phyloP scores from a whole-genome alignment of 2,113 vertebrate genomes.

The Tachycineta bicolor region DNA sequence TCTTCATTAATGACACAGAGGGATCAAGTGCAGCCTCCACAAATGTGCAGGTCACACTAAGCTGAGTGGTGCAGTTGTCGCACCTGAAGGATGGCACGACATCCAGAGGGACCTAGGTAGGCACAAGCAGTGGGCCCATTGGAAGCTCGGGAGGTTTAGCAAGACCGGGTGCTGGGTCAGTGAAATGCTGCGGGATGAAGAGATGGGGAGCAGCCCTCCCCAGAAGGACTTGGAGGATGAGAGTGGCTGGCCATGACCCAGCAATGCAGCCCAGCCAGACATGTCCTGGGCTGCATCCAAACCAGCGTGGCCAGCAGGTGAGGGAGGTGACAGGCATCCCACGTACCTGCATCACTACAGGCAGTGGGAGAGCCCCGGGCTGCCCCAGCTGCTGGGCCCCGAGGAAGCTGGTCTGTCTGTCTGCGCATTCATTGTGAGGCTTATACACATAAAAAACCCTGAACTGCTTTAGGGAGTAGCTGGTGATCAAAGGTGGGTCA shows the following conservation, averaged over 20 bases:
- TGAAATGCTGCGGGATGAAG: background rate
- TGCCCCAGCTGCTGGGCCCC: background rate
- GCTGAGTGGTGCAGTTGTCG: background rate
- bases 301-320: fast-evolving
- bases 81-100: background rate
- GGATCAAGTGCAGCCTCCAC: background rate
- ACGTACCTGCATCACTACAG: fast-evolving
- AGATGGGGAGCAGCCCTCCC: background rate
- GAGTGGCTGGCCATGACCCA: background rate
- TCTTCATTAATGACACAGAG: background rate
- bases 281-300: background rate
- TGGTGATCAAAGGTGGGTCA: background rate
- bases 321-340: background rate
- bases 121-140: background rate
- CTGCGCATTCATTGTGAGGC: background rate
- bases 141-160: background rate
- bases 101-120: background rate
- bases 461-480: background rate
- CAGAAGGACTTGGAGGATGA: background rate
- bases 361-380: fast-evolving
- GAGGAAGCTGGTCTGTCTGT: background rate
- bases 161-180: background rate
- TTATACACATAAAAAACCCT: fast-evolving
- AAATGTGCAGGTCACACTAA: background rate
- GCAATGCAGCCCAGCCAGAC: background rate